phyloP scores from a whole-genome alignment of 2,888 invertebrate species.

The Ichneumoninae sp. region DNA sequence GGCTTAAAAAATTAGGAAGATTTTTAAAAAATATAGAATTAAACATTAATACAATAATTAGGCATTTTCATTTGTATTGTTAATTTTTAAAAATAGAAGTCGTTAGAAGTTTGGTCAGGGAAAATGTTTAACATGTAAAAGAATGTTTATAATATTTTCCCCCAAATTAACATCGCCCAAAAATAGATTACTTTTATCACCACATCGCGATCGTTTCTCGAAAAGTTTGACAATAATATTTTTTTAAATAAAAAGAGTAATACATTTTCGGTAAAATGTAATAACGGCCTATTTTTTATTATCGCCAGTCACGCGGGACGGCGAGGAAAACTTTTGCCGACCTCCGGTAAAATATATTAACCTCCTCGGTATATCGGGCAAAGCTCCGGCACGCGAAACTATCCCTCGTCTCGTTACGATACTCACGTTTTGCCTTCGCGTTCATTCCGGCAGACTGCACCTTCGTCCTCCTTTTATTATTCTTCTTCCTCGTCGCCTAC shows the following conservation, averaged over 20 bases:
- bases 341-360: constrained; percentile 3
- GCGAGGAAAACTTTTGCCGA: not conserved
- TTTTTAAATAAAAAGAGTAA: not conserved
- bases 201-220: not conserved
- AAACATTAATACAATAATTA: too few relatives aligned
- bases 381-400: not conserved
- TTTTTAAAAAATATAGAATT: too few relatives aligned
- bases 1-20: too few relatives aligned
- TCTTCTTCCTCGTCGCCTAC: constrained; percentile 28
- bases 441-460: constrained; percentile 60
- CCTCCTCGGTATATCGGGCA: not conserved
- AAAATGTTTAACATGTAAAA: too few relatives aligned
- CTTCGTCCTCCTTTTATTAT: constrained; percentile 35
- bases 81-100: too few relatives aligned
- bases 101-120: too few relatives aligned
- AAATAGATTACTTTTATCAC: not conserved
- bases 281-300: not conserved
- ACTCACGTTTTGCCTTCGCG: constrained; percentile 74
- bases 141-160: too few relatives aligned
- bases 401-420: constrained; percentile 17
- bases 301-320: not conserved
- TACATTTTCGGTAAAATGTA: not conserved
- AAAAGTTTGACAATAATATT: not conserved
- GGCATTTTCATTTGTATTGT: too few relatives aligned
- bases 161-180: not conserved